These are phyloP conservation scores for Anthophora plumipes DNA, from an alignment of 2,888 invertebrate genomes.

Conservation along the genomic window DNA sequence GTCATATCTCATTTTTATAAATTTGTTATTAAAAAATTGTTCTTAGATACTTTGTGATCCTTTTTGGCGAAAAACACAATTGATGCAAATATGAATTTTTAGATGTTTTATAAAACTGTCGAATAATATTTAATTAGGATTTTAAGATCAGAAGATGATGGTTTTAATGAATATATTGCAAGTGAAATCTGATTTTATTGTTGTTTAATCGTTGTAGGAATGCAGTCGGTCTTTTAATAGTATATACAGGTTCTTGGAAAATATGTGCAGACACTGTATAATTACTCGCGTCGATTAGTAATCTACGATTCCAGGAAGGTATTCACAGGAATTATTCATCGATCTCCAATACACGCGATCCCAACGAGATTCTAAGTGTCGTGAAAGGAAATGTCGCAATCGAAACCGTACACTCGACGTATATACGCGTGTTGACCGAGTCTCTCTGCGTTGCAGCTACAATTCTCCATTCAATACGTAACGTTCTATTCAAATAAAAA, in stretches of 20 bases:
- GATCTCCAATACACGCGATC: conserved; percentile 13
- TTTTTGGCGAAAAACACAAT: too few relatives aligned
- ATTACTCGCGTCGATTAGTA: not conserved
- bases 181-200: too few relatives aligned
- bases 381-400: conserved; percentile 76
- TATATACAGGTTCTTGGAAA: not conserved
- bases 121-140: too few relatives aligned
- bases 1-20: too few relatives aligned
- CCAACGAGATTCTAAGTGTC: conserved; percentile 24
- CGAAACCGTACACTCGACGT: not conserved
- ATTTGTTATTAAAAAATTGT: too few relatives aligned
- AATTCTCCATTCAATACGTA: conserved; percentile 11
- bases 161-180: too few relatives aligned
- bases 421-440: conserved; percentile 27
- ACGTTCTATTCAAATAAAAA: not conserved
- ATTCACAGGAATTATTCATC: conserved; percentile 10
- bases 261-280: not conserved
- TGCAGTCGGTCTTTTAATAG: not conserved
- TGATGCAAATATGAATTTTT: too few relatives aligned
- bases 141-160: too few relatives aligned
- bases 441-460: not conserved
- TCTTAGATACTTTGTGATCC: too few relatives aligned
- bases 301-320: not conserved
- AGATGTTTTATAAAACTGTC: too few relatives aligned
- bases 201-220: not conserved